phyloP scores from a whole-genome alignment of 2,888 invertebrate species.

The Xylocampa areola region DNA sequence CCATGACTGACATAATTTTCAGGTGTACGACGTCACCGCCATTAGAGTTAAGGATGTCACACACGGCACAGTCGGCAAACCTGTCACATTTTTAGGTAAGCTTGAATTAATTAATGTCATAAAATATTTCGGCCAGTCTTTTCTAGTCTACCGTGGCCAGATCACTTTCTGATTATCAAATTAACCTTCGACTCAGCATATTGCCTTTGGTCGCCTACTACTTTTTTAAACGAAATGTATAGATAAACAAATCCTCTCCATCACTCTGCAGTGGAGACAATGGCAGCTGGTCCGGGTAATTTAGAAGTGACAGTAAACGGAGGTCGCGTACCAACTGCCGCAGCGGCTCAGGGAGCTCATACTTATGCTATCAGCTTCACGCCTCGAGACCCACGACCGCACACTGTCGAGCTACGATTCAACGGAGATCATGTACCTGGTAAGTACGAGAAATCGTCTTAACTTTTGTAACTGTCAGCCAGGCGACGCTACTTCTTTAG shows the following conservation, averaged over 20 bases:
- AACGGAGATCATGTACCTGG: slow-evolving; percentile 99
- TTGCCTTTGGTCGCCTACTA: no score
- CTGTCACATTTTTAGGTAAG: slow-evolving; percentile 96
- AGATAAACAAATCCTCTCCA: not conserved
- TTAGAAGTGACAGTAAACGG: slow-evolving; percentile 99
- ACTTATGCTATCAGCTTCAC: slow-evolving; percentile 99
- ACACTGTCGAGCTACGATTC: slow-evolving; percentile 98
- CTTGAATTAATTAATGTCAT: not conserved
- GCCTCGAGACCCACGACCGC: slow-evolving; percentile 96
- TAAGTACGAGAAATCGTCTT: slow-evolving; percentile 63
- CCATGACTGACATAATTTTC: slow-evolving; percentile 4
- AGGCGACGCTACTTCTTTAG: no score
- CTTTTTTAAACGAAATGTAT: no score
- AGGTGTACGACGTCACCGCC: slow-evolving; percentile 97
- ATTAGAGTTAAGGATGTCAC: slow-evolving; percentile 98
- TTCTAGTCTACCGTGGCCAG: no score
- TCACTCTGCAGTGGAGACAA: slow-evolving; percentile 95
- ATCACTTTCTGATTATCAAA: no score
- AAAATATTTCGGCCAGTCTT: not conserved
- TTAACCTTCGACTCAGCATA: no score
- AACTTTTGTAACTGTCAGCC: no score
- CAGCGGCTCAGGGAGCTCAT: slow-evolving; percentile 98
- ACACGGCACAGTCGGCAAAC: slow-evolving; percentile 96
- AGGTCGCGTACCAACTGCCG: slow-evolving; percentile 98
- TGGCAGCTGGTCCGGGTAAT: slow-evolving; percentile 99